Evolutionary conservation across 1,140 invertebrate genomes (phyloP), one percentile per base, ranked within the genome.

Genomic region (Grapholita molesta): DNA sequence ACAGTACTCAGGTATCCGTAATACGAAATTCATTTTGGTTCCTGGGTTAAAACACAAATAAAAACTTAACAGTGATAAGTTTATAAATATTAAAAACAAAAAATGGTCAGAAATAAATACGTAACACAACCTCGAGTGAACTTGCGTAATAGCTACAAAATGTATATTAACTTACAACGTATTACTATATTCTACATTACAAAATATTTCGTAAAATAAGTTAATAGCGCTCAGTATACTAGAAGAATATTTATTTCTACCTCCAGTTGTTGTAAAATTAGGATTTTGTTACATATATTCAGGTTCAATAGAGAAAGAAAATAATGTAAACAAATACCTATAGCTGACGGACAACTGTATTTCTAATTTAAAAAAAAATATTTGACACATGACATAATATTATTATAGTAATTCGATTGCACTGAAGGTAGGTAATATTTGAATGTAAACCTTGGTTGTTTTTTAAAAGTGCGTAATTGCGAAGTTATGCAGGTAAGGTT

Each of bases 111-210:
- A 83, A 77, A 76, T 74, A 79, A 73, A 67, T 71, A 30, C 72
- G 24, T 64, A 86, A 88, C 85, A 89, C 85, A 90, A 88, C 88
- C 85, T 77, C 75, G 86, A 88, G 86, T 88, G 83, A 85, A 87
- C 83, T 74, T 77, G 75, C 75, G 72, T 79, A 74, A 25, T 24
- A 57, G 53, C 53, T 32, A 61, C 55, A 28, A 28, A 28, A 28
- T 61, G 18, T 42, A 42, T 42, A 35, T 35, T 35, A 42, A n/a
- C 38, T 48, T 48, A 21, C 18, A 48, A 48, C 6, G 42, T 48
- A 48, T 48, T n/a, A 48, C 42, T 48, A 48, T 8, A 48, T 1
- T 48, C 42, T 48, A 48, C 9, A 21, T 48, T 48, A 48, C 42
- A 48, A 48, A 48, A n/a, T 48, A 48, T 48, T 48, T 48, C 42